A percentile compares a stretch with the other conserved stretches of the same genome.
Conservation (phyloP, 2,113 vertebrate species). For the Callipepla squamata region DNA sequence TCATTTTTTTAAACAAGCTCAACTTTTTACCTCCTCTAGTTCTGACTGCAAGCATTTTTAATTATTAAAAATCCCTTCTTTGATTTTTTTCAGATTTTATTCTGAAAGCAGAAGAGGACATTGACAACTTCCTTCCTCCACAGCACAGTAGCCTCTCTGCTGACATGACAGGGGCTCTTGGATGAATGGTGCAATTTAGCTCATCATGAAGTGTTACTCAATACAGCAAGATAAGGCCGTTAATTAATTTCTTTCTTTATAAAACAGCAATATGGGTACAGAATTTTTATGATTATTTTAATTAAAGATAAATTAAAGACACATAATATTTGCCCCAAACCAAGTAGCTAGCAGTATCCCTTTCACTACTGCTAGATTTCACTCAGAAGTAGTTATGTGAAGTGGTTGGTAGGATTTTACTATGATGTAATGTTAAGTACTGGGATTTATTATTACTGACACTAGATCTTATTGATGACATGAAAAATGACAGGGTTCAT, state of each 20-base stretch:
- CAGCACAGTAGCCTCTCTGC: background rate
- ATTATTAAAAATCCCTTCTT: background rate
- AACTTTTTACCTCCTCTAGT: background rate
- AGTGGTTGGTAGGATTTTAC: background rate
- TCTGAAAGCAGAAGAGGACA: background rate
- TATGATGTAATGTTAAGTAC: background rate
- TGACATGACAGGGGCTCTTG: background rate
- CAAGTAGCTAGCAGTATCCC: background rate
- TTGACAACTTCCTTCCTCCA: background rate
- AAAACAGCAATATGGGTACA: background rate
- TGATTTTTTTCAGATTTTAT: background rate
- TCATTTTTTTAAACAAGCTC: background rate
- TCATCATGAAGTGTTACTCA: background rate
- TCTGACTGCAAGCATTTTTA: background rate
- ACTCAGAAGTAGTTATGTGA: background rate
- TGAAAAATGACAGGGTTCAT: background rate
- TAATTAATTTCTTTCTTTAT: background rate
- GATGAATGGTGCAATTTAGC: constrained; percentile 3
- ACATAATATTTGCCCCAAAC: background rate
- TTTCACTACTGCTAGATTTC: background rate
- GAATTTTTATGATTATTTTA: constrained; percentile 14
- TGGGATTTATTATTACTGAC: background rate
- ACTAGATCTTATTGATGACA: background rate
- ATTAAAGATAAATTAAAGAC: background rate
- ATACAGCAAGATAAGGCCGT: background rate